Percentiles rank a stretch among this genome's conserved stretches.
Evolutionary conservation across 1,140 invertebrate genomes (phyloP).

Genomic region (Rhizoglyphus robini): DNA sequence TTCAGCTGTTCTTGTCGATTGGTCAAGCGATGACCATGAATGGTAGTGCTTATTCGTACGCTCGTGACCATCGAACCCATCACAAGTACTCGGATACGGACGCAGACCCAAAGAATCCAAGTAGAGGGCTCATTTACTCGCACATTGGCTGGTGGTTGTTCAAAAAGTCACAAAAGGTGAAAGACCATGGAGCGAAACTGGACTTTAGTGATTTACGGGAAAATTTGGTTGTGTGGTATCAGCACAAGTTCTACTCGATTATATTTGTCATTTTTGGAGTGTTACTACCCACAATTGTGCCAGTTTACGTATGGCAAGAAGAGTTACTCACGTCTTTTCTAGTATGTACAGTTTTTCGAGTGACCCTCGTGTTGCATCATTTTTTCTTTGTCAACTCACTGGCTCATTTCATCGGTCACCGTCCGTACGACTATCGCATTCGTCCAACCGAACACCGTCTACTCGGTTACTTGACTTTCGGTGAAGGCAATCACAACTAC

Average conservation of each 20-base stretch:
- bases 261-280: neutral
- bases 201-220: slow-evolving; percentile 67
- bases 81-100: slow-evolving; percentile 67
- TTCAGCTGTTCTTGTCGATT: slow-evolving; percentile 35
- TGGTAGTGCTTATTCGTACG: slow-evolving; percentile 17
- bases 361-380: slow-evolving; percentile 34
- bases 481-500: slow-evolving; percentile 12
- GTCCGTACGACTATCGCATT: neutral
- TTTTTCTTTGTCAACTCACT: slow-evolving; percentile 8
- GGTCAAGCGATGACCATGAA: slow-evolving; percentile 55
- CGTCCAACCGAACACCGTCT: neutral
- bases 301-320: slow-evolving; percentile 38
- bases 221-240: slow-evolving; percentile 54
- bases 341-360: slow-evolving; percentile 35
- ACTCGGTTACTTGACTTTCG: neutral
- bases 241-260: neutral
- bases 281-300: slow-evolving; percentile 36
- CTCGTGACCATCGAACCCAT: slow-evolving; percentile 67
- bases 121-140: slow-evolving; percentile 61
- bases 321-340: slow-evolving; percentile 33
- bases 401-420: neutral
- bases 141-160: slow-evolving; percentile 83
- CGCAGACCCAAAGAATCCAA: slow-evolving; percentile 64
- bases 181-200: slow-evolving; percentile 63
- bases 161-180: slow-evolving; percentile 68